phyloP scores from a whole-genome alignment of 2,797 vertebrate species.

The Pteropus rufus region DNA sequence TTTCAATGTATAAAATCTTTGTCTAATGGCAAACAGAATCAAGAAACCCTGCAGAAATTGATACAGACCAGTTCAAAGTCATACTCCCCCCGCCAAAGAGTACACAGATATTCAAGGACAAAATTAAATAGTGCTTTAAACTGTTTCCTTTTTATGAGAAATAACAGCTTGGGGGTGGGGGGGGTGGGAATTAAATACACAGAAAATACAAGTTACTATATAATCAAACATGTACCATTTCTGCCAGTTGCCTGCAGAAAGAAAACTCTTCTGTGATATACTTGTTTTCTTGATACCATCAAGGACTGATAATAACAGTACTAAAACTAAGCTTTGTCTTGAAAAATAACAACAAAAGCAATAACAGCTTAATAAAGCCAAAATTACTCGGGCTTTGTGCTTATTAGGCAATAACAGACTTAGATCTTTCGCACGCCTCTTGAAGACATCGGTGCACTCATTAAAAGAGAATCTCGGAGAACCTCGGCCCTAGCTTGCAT shows the following conservation, averaged over 20 bases:
- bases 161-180: neutral
- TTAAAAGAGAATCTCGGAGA: neutral
- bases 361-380: neutral
- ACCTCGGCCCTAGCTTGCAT: neutral
- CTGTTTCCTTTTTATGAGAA: constrained; percentile 23
- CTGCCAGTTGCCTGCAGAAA: neutral
- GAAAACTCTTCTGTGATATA: neutral
- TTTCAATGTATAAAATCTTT: neutral
- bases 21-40: constrained; percentile 28
- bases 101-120: constrained; percentile 3
- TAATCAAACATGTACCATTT: neutral
- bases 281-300: neutral
- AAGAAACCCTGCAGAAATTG: constrained; percentile 30
- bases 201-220: neutral
- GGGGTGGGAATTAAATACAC: neutral
- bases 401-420: neutral
- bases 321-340: neutral
- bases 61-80: neutral
- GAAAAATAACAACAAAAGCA: neutral
- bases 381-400: neutral
- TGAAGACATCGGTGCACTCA: neutral
- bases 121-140: neutral
- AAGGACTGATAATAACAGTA: neutral
- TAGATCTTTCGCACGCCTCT: neutral
- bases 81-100: neutral